These are phyloP conservation scores for Leptodactylus fuscus DNA, from an alignment of 2,113 vertebrate species.

Conservation along the genomic window DNA sequence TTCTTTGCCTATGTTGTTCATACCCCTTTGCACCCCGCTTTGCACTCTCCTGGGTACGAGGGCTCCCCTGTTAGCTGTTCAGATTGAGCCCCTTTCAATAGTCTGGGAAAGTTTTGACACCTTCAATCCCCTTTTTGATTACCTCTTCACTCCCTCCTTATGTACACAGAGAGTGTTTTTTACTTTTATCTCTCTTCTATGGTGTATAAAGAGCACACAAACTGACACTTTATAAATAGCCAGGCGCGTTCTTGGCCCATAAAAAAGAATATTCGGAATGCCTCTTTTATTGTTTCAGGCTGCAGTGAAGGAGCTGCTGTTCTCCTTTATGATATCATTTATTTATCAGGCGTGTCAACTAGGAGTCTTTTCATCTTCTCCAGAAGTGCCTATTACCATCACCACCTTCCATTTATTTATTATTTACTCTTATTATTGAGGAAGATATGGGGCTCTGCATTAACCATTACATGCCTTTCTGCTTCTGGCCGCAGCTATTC, in stretches of 20 bases:
- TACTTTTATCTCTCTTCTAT: slow-evolving; percentile 40
- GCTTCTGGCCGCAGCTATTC: neutral
- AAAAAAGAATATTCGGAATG: slow-evolving; percentile 54
- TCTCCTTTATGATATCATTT: slow-evolving; percentile 60
- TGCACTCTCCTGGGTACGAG: neutral
- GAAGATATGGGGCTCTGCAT: slow-evolving; percentile 16
- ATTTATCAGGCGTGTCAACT: slow-evolving; percentile 54
- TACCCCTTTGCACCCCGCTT: neutral
- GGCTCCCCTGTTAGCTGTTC: neutral
- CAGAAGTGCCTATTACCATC: slow-evolving; percentile 57
- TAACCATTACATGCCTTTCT: slow-evolving; percentile 23
- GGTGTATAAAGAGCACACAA: slow-evolving; percentile 54
- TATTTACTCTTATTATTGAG: slow-evolving; percentile 52
- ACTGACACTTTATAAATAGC: slow-evolving; percentile 57
- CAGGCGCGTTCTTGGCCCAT: slow-evolving; percentile 8
- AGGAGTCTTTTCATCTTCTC: slow-evolving; percentile 56
- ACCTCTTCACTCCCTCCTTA: slow-evolving; percentile 13
- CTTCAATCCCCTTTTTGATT: neutral
- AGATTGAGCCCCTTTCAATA: neutral
- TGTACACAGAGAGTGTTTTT: slow-evolving; percentile 6
- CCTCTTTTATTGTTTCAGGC: slow-evolving; percentile 53
- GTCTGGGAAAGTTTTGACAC: neutral
- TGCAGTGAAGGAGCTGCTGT: slow-evolving; percentile 53
- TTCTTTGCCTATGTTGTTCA: neutral
- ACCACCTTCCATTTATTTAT: slow-evolving; percentile 55